Conservation (phyloP, 2,797 vertebrate genomes). For the Argentina silus region DNA sequence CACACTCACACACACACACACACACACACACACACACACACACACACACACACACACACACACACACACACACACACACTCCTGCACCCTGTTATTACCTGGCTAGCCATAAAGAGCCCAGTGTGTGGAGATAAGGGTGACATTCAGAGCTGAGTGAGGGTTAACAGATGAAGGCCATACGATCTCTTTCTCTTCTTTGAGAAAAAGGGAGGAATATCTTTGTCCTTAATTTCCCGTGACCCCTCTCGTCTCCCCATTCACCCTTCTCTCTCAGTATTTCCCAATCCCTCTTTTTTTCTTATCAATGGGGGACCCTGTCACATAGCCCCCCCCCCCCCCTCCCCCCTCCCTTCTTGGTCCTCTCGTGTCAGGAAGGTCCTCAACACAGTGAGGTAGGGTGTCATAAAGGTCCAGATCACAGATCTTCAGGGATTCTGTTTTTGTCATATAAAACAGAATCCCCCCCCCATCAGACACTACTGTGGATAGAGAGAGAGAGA, state of each 20-base stretch:
- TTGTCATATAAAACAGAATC: no score
- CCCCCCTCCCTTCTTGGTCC: slow-evolving; percentile 61
- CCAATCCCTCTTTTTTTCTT: slow-evolving; percentile 56
- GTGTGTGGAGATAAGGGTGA: slow-evolving; percentile 80
- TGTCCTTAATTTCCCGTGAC: slow-evolving; percentile 68
- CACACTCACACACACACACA: no score
- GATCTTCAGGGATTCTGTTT: no score
- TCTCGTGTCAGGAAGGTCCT: slow-evolving; percentile 59
- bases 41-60: slow-evolving; percentile 52
- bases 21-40: no score
- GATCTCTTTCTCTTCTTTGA: slow-evolving; percentile 77
- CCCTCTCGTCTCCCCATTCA: slow-evolving; percentile 50
- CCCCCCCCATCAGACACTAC: no score
- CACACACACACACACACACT: slow-evolving; percentile 87
- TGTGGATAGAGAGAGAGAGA: no score
- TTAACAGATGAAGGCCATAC: slow-evolving; percentile 48
- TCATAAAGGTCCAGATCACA: slow-evolving; percentile 12
- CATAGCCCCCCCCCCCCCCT: slow-evolving; percentile 51
- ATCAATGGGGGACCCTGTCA: slow-evolving; percentile 80
- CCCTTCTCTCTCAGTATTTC: slow-evolving; percentile 36
- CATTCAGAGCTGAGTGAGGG: slow-evolving; percentile 73
- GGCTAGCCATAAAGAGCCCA: slow-evolving; percentile 85
- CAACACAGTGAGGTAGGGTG: slow-evolving; percentile 58
- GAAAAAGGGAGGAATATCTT: slow-evolving; percentile 63
- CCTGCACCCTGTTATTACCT: slow-evolving; percentile 92